phyloP scores from a whole-genome alignment of 2,113 vertebrate genomes.

The Entomyzon cyanotis region DNA sequence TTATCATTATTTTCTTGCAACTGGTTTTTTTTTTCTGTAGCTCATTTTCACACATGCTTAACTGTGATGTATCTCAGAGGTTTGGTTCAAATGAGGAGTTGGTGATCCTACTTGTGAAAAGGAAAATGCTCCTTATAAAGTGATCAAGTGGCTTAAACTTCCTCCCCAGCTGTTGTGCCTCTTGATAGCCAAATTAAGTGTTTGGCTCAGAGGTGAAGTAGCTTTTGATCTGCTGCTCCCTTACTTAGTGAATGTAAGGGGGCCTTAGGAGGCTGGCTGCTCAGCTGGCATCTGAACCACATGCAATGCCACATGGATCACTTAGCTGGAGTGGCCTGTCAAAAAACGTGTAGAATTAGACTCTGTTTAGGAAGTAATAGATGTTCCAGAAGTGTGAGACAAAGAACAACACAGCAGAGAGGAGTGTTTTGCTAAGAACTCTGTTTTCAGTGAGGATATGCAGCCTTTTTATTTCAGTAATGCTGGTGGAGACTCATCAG shows the following conservation, averaged over 20 bases:
- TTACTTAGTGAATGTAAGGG: background rate
- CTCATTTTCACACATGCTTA: background rate
- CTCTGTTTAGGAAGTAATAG: background rate
- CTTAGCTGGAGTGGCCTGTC: background rate
- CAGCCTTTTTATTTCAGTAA: background rate
- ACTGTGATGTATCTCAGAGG: background rate
- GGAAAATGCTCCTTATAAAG: conserved; percentile 53
- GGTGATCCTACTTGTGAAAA: conserved; percentile 31
- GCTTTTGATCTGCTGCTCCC: background rate
- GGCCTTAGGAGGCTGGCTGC: background rate
- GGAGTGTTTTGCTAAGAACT: background rate
- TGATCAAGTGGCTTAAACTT: conserved; percentile 53
- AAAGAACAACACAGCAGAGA: background rate
- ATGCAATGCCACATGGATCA: background rate
- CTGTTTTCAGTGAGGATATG: background rate
- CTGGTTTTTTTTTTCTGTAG: background rate
- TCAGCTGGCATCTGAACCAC: background rate
- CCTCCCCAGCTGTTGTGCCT: conserved; percentile 45
- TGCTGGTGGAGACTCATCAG: background rate
- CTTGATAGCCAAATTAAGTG: background rate
- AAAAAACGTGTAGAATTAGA: background rate
- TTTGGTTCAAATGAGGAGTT: background rate
- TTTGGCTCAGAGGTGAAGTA: background rate
- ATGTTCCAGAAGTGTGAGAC: background rate
- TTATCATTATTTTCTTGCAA: background rate